Conservation (phyloP, 2,113 vertebrate genomes). For the Mohoua ochrocephala region DNA sequence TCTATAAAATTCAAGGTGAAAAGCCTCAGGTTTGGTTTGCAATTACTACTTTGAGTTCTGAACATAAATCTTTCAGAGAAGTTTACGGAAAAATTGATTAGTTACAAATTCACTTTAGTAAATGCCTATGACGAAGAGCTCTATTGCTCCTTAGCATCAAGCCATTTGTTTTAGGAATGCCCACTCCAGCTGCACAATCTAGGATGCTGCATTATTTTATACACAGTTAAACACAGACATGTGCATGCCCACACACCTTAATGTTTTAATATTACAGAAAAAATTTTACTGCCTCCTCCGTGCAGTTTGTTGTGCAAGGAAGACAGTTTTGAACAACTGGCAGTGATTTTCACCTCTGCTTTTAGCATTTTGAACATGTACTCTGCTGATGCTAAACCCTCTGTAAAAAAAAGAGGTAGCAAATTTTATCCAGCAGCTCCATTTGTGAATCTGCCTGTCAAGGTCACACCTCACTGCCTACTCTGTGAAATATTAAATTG, state of each 20-base stretch:
- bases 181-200: neutral
- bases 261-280: neutral
- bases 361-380: neutral
- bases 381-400: neutral
- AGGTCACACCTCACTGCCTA: neutral
- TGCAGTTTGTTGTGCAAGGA: neutral
- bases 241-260: accelerated
- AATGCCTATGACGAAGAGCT: neutral
- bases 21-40: neutral
- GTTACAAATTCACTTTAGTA: neutral
- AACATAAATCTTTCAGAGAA: neutral
- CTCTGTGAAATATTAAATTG: neutral
- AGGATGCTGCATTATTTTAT: neutral
- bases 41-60: neutral
- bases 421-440: neutral
- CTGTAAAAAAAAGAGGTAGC: neutral
- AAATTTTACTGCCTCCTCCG: neutral
- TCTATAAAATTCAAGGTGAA: neutral
- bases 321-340: neutral
- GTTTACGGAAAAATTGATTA: neutral
- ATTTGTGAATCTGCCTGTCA: neutral
- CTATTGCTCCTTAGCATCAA: neutral
- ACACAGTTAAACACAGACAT: neutral
- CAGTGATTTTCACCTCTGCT: neutral
- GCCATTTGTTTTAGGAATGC: neutral